A percentile compares a stretch with the other conserved stretches of the same genome.
These are phyloP conservation scores for Pachypsylla venusta DNA, from an alignment of 1,140 invertebrate species.

Conservation along the genomic window DNA sequence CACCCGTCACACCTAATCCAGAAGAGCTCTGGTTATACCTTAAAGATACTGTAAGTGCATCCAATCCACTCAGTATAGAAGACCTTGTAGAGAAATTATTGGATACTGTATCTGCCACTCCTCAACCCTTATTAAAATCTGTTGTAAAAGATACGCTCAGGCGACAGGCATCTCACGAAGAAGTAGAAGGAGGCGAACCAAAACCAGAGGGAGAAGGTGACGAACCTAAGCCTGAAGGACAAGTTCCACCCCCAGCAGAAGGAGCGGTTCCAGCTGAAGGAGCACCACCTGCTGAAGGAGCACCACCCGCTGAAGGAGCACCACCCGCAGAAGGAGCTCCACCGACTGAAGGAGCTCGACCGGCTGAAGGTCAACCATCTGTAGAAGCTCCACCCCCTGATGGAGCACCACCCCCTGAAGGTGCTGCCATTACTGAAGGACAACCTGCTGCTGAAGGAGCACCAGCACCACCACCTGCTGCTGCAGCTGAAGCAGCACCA, in stretches of 20 bases:
- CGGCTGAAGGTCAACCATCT: neutral
- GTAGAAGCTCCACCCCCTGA: neutral
- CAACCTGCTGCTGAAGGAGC: conserved; percentile 7
- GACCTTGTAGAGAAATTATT: conserved; percentile 29
- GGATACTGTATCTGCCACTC: conserved; percentile 25
- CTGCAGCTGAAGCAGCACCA: conserved; percentile 8
- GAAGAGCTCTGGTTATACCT: conserved; percentile 26
- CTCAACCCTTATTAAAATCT: conserved; percentile 26
- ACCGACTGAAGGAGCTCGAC: neutral
- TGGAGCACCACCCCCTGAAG: conserved; percentile 5
- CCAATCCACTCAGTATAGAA: conserved; percentile 29
- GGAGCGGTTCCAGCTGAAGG: conserved; percentile 14
- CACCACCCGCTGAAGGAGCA: conserved; percentile 8
- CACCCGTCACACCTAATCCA: neutral
- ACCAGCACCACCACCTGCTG: neutral
- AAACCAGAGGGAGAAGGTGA: neutral
- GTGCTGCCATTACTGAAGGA: neutral
- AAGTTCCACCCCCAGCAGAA: conserved; percentile 9
- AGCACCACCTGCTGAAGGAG: conserved; percentile 11
- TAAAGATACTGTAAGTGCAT: conserved; percentile 27
- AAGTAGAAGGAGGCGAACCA: conserved; percentile 3
- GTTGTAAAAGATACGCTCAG: conserved; percentile 26
- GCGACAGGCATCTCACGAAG: conserved; percentile 21
- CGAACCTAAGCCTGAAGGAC: neutral
- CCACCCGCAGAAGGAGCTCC: conserved; percentile 7